phyloP scores from a whole-genome alignment of 2,888 invertebrate genomes.

The Leucania comma region DNA sequence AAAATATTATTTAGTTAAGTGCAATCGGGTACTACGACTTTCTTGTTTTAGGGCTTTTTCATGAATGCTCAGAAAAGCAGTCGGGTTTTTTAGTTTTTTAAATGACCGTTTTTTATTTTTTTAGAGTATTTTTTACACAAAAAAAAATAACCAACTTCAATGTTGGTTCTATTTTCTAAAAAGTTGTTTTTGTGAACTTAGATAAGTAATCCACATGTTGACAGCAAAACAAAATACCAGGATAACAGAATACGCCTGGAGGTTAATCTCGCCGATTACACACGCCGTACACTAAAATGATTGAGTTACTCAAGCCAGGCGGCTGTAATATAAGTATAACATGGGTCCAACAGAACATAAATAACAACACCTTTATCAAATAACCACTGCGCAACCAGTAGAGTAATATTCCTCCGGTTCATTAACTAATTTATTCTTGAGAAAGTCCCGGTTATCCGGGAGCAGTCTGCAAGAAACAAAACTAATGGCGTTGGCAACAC shows the following conservation, averaged over 20 bases:
- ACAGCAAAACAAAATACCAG: constrained; percentile 57
- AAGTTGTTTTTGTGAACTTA: not conserved
- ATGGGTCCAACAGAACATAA: constrained; percentile 63
- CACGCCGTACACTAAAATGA: constrained; percentile 50
- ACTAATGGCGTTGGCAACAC: constrained; percentile 88
- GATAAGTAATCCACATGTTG: constrained; percentile 28
- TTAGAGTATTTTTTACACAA: too few relatives aligned
- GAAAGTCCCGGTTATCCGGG: constrained; percentile 81
- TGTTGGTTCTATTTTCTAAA: too few relatives aligned
- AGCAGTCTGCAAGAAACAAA: constrained; percentile 86
- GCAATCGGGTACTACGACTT: too few relatives aligned
- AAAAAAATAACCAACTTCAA: too few relatives aligned
- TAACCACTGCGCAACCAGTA: constrained; percentile 68
- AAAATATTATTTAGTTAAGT: too few relatives aligned
- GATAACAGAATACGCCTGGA: constrained; percentile 42
- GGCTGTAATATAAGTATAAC: constrained; percentile 59
- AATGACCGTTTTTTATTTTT: too few relatives aligned
- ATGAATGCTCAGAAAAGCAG: too few relatives aligned
- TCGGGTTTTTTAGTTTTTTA: too few relatives aligned
- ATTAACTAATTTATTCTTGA: constrained; percentile 87
- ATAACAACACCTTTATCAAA: constrained; percentile 77
- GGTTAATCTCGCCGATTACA: constrained; percentile 58
- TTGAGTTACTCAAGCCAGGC: constrained; percentile 51
- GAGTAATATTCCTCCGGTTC: constrained; percentile 82
- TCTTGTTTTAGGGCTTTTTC: too few relatives aligned